Conservation (phyloP, 2,888 invertebrate species). For the Lithophane semibrunnea region DNA sequence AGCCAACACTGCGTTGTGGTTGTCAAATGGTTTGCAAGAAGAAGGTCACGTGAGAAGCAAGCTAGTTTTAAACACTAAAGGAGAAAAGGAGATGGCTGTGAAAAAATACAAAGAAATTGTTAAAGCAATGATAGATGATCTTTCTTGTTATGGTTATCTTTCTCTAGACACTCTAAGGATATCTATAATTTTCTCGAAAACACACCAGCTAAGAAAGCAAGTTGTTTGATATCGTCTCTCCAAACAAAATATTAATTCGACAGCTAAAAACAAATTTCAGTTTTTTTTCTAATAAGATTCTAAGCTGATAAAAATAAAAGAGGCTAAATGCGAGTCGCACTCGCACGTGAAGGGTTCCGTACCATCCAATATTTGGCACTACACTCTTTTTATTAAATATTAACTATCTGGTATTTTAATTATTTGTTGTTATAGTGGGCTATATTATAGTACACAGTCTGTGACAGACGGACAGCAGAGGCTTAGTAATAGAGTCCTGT, state of each 20-base stretch:
- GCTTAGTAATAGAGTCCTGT: too few relatives aligned
- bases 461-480: too few relatives aligned
- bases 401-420: too few relatives aligned
- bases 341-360: neutral
- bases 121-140: slow-evolving; percentile 80
- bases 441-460: too few relatives aligned
- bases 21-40: slow-evolving; percentile 82
- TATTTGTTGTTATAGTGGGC: too few relatives aligned
- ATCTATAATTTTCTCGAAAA: neutral
- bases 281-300: too few relatives aligned
- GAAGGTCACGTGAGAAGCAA: slow-evolving; percentile 86
- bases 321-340: neutral
- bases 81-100: slow-evolving; percentile 75
- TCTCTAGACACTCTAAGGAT: neutral
- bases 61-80: slow-evolving; percentile 69
- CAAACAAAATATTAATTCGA: neutral
- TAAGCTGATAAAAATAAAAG: neutral
- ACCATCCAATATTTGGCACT: neutral
- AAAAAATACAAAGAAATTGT: slow-evolving; percentile 77
- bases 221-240: neutral
- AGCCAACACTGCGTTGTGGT: slow-evolving; percentile 85
- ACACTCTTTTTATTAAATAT: neutral
- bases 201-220: neutral
- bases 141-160: slow-evolving; percentile 75
- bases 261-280: neutral